Evolutionary conservation across 30 jellyfish, hydroid and myxozoan species (phyloP).

Genomic region (Aurelia aurita complex sp. Pacific): DNA sequence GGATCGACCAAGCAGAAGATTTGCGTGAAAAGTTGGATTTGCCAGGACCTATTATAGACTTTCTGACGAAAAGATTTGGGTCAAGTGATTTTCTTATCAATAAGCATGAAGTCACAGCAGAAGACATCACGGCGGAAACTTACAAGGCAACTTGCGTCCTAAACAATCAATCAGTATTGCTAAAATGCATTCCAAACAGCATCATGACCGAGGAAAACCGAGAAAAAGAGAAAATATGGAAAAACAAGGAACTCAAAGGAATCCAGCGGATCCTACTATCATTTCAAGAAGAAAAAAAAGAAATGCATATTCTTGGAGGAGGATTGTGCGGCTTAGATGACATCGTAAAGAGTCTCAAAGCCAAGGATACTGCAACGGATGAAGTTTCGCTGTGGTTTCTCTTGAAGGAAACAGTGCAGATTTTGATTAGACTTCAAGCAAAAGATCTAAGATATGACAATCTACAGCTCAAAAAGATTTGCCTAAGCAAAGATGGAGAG

Average conservation of each 20-base stretch:
- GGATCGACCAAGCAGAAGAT: conserved; percentile 60
- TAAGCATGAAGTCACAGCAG: conserved; percentile 73
- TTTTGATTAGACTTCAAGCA: conserved; percentile 17
- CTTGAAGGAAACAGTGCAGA: conserved; percentile 19
- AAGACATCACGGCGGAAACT: conserved; percentile 59
- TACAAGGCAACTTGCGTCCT: conserved; percentile 59
- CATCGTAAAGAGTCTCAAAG: conserved; percentile 7
- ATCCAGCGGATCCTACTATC: conserved; percentile 52
- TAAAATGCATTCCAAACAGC: conserved; percentile 48
- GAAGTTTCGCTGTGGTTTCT: conserved; percentile 58
- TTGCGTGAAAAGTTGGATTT: conserved; percentile 36
- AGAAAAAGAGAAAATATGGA: conserved; percentile 38
- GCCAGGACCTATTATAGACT: conserved; percentile 54
- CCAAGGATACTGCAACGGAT: conserved; percentile 9
- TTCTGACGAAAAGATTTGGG: conserved; percentile 64
- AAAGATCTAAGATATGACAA: conserved; percentile 38
- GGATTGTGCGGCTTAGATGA: conserved; percentile 11
- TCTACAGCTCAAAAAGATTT: conserved; percentile 34
- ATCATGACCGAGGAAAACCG: conserved; percentile 33
- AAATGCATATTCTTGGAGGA: conserved; percentile 32
- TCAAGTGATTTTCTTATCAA: conserved; percentile 67
- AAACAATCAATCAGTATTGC: conserved; percentile 32
- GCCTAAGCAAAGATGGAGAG: conserved; percentile 47
- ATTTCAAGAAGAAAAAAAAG: conserved; percentile 59
- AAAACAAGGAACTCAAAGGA: conserved; percentile 17